These are phyloP conservation scores for Scaptomyza cyrtandrae DNA, from an alignment of 2,888 invertebrate genomes.

Conservation along the genomic window DNA sequence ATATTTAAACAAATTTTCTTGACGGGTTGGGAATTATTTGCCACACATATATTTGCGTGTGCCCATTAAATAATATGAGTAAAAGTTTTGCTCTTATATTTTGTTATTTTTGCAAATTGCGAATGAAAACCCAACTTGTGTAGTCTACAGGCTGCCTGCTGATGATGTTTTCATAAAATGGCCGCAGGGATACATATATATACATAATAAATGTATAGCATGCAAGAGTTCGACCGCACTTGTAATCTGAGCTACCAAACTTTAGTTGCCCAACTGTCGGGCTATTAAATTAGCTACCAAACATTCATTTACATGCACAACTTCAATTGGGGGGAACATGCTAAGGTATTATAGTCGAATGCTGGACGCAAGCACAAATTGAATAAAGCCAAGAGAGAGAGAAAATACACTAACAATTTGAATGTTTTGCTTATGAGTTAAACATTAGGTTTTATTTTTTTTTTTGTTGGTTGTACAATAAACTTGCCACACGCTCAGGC, in stretches of 20 bases:
- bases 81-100: constrained; percentile 10
- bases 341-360: constrained; percentile 46
- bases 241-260: constrained; percentile 33
- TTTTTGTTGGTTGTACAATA: constrained; percentile 35
- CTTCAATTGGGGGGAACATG: constrained; percentile 4
- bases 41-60: constrained; percentile 1
- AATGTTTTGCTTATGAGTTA: constrained; percentile 68
- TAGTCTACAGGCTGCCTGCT: constrained; percentile 22
- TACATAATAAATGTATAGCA: constrained; percentile 35
- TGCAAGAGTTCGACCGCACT: constrained; percentile 37
- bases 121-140: not conserved
- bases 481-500: constrained; percentile 26
- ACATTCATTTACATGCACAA: not conserved
- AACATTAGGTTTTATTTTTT: constrained; percentile 39
- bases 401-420: constrained; percentile 19
- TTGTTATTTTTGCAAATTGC: not conserved
- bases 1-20: constrained; percentile 42
- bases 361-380: constrained; percentile 16
- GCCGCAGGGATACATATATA: constrained; percentile 61
- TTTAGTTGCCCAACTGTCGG: constrained; percentile 19
- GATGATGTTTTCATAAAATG: constrained; percentile 64
- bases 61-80: constrained; percentile 37
- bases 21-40: constrained; percentile 8
- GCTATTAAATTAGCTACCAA: constrained; percentile 46
- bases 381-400: not conserved